A percentile compares a stretch with the other conserved stretches of the same genome.
Evolutionary conservation across 2,797 vertebrate species (phyloP).

Genomic region (Halcyon leucocephala): DNA sequence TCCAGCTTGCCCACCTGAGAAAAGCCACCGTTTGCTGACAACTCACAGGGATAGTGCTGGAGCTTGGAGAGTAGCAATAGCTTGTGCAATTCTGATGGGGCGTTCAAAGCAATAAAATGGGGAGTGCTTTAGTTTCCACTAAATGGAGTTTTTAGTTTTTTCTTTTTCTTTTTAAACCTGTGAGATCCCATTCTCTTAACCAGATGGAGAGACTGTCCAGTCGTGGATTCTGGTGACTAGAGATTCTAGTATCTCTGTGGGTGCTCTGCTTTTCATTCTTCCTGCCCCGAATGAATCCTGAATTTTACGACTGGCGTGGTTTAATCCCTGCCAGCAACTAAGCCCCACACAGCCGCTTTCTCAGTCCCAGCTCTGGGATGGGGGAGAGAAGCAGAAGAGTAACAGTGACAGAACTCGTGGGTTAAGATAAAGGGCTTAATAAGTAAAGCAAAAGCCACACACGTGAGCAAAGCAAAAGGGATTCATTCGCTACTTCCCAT

Average conservation of each 20-base stretch:
- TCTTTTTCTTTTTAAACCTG: background rate
- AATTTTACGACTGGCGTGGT: background rate
- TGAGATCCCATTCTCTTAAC: background rate
- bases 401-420: background rate
- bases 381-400: background rate
- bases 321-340: background rate
- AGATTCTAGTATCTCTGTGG: background rate
- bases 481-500: background rate
- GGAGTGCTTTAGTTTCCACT: background rate
- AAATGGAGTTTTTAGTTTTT: background rate
- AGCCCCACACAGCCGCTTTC: background rate
- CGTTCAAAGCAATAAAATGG: background rate
- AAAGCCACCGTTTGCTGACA: background rate
- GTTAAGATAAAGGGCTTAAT: background rate
- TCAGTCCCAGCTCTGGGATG: background rate
- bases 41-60: background rate
- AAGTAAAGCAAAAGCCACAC: background rate
- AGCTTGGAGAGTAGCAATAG: background rate
- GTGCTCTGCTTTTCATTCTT: background rate
- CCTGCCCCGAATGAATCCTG: background rate
- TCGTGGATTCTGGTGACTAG: background rate
- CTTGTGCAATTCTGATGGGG: background rate
- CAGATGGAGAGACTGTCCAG: background rate
- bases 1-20: accelerated
- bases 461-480: background rate